Percentiles rank a stretch among this genome's conserved stretches.
Conservation (phyloP, 2,113 vertebrate genomes). For the Equus przewalskii region DNA sequence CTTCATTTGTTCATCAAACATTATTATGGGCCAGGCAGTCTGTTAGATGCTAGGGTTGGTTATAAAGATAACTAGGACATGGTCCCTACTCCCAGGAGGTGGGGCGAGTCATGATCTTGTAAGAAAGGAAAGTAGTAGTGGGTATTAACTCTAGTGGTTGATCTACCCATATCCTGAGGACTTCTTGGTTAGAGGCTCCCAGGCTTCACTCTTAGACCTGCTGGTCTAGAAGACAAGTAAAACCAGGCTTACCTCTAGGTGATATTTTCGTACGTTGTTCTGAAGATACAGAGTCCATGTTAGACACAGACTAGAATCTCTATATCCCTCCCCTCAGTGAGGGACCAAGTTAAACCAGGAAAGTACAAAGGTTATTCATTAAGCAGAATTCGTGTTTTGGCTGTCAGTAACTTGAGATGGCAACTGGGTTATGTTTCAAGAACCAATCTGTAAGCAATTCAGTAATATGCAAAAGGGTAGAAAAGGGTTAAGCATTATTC, state of each 20-base stretch:
- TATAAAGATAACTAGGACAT: not conserved
- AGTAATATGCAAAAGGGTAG: not conserved
- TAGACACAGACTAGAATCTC: not conserved
- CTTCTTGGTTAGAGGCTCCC: constrained; percentile 4
- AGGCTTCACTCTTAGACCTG: not conserved
- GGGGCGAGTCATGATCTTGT: not conserved
- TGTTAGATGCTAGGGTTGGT: not conserved
- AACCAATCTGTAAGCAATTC: constrained; percentile 66
- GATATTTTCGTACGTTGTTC: constrained; percentile 19
- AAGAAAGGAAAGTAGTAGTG: not conserved
- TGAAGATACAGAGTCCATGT: not conserved
- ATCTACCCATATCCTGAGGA: not conserved
- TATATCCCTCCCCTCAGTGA: not conserved
- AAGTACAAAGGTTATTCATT: constrained; percentile 54
- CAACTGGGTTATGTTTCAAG: constrained; percentile 41
- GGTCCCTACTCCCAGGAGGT: not conserved
- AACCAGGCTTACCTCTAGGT: not conserved
- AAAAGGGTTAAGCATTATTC: constrained; percentile 51
- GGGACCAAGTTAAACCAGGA: constrained; percentile 17
- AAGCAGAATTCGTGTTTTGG: not conserved
- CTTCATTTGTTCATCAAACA: constrained; percentile 6
- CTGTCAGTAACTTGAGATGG: not conserved
- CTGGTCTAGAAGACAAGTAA: not conserved
- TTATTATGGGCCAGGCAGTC: not conserved
- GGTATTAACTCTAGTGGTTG: not conserved